Conservation (phyloP, 2,888 invertebrate species). For the Uloborus plumipes region DNA sequence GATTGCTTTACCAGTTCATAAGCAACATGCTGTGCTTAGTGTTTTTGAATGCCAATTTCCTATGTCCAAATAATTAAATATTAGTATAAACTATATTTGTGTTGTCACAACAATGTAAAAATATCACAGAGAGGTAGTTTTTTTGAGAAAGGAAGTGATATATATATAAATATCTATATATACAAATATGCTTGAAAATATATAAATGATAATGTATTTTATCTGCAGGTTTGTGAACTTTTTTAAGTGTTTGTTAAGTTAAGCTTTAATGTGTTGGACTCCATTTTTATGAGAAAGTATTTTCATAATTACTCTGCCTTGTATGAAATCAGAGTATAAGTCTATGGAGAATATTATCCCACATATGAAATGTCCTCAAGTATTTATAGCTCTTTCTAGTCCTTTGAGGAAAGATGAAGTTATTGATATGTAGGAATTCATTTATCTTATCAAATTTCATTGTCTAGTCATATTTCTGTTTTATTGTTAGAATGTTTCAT, state of each 20-base stretch:
- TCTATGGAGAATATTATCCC: conserved; percentile 34
- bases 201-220: conserved; percentile 43
- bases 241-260: conserved; percentile 43
- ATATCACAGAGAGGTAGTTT: too few species aligned
- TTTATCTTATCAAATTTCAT: background rate
- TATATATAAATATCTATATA: conserved; percentile 37
- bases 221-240: conserved; percentile 56
- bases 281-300: conserved; percentile 60
- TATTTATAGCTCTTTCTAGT: too few species aligned
- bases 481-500: too few species aligned
- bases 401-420: too few species aligned
- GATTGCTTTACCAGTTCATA: background rate
- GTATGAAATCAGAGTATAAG: conserved; percentile 28
- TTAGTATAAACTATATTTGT: conserved; percentile 1
- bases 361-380: conserved; percentile 2
- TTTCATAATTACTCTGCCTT: conserved; percentile 62
- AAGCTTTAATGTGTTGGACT: conserved; percentile 44
- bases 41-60: conserved; percentile 4
- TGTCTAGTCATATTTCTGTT: conserved; percentile 38
- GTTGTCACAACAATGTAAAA: conserved; percentile 15
- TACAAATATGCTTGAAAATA: conserved; percentile 27
- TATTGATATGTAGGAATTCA: too few species aligned
- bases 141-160: conserved; percentile 46
- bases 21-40: conserved; percentile 1
- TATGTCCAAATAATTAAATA: too few species aligned